Conservation (phyloP, 2,888 invertebrate species). For the Drosophila cyrtoloma region DNA sequence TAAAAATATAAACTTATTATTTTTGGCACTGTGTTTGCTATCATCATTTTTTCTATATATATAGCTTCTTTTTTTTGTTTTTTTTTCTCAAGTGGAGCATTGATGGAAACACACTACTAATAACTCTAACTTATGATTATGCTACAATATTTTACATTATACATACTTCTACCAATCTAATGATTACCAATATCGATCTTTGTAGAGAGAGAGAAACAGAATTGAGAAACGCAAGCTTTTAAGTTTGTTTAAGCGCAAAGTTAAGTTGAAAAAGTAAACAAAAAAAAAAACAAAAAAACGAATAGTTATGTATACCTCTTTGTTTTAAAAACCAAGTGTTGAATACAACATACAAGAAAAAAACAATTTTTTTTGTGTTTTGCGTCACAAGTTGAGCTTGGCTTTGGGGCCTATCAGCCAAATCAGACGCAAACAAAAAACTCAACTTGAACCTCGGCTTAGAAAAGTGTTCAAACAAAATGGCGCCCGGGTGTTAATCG, state of each 20-base stretch:
- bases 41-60: constrained; percentile 14
- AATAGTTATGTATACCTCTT: constrained; percentile 20
- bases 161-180: constrained; percentile 37
- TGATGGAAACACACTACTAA: constrained; percentile 23
- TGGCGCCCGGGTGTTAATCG: constrained; percentile 41
- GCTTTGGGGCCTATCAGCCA: constrained; percentile 9
- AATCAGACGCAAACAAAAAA: constrained; percentile 17
- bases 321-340: constrained; percentile 1
- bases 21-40: constrained; percentile 46
- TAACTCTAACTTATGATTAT: constrained; percentile 59
- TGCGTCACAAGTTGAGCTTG: constrained; percentile 28
- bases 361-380: background rate
- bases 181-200: constrained; percentile 20
- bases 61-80: constrained; percentile 21
- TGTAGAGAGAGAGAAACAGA: constrained; percentile 23
- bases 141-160: constrained; percentile 52
- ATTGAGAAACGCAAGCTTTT: constrained; percentile 34
- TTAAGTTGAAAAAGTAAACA: constrained; percentile 50
- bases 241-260: constrained; percentile 57
- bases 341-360: background rate
- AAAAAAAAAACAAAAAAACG: constrained; percentile 11
- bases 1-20: constrained; percentile 42
- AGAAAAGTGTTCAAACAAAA: constrained; percentile 48
- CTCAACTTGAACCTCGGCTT: constrained; percentile 33
- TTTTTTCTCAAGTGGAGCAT: constrained; percentile 25